Evolutionary conservation across 2,888 invertebrate species (phyloP).

Genomic region (Teleiodes luculella): DNA sequence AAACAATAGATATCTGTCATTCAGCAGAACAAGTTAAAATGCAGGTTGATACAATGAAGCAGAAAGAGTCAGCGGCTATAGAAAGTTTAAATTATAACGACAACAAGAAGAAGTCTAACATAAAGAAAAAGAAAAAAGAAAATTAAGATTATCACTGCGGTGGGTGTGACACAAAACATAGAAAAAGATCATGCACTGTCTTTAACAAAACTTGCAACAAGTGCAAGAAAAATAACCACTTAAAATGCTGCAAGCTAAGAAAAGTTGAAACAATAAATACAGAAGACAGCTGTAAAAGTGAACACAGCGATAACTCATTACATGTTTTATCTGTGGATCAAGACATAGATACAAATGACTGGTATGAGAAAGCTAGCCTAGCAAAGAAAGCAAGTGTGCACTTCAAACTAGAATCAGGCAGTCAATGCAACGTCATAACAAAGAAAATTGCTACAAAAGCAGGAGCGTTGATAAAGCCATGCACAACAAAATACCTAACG

Average conservation of each 20-base stretch:
- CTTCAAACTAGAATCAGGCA: conserved; percentile 16
- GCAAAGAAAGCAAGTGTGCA: background rate
- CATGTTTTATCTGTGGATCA: background rate
- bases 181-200: background rate
- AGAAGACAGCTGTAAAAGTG: background rate
- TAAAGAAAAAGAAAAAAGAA: background rate
- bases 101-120: background rate
- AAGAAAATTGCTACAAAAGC: background rate
- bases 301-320: too few species aligned
- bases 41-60: background rate
- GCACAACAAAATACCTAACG: conserved; percentile 7
- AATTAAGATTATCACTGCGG: background rate
- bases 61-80: background rate
- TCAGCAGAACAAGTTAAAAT: conserved; percentile 1
- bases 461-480: background rate
- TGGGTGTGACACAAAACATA: conserved; percentile 6
- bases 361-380: conserved; percentile 8
- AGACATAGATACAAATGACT: conserved; percentile 13
- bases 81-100: too few species aligned
- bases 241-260: conserved; percentile 6
- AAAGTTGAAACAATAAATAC: conserved; percentile 2
- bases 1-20: conserved; percentile 6
- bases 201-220: background rate
- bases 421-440: conserved; percentile 13
- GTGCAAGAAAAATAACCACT: conserved; percentile 4